Percentiles rank a stretch among this genome's conserved stretches.
These are phyloP conservation scores for Thymelicus sylvestris DNA, from an alignment of 2,888 invertebrate genomes.

Conservation along the genomic window DNA sequence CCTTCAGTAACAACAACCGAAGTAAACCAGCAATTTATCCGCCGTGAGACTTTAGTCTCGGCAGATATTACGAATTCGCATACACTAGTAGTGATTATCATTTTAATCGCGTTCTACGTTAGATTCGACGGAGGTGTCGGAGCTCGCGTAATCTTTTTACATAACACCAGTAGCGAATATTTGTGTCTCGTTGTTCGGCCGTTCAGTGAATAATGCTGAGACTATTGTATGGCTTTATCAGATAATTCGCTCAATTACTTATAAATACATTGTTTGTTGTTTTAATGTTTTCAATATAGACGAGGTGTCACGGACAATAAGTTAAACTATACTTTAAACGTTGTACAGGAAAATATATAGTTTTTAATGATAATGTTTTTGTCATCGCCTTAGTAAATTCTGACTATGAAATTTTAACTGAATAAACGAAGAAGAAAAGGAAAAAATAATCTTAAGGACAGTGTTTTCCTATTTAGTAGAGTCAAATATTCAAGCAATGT, in stretches of 20 bases:
- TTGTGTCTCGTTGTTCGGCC: slow-evolving; percentile 26
- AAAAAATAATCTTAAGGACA: too few species aligned
- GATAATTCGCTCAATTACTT: slow-evolving; percentile 13
- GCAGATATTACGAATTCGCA: slow-evolving; percentile 32
- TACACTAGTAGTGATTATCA: slow-evolving; percentile 43
- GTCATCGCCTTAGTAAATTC: too few species aligned
- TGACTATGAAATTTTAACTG: too few species aligned
- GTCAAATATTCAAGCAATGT: too few species aligned
- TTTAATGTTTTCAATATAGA: slow-evolving; percentile 1
- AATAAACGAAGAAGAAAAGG: too few species aligned
- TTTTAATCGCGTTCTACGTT: slow-evolving; percentile 43
- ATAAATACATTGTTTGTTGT: slow-evolving; percentile 11
- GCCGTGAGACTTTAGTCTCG: neutral
- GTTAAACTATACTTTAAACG: too few species aligned
- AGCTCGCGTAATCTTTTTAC: slow-evolving; percentile 36
- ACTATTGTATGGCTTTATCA: slow-evolving; percentile 21
- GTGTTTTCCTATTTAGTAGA: too few species aligned
- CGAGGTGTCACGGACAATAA: neutral
- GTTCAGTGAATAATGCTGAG: slow-evolving; percentile 5
- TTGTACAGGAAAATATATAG: too few species aligned
- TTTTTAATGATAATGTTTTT: too few species aligned
- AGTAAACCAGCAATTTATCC: slow-evolving; percentile 26
- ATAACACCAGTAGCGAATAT: slow-evolving; percentile 35
- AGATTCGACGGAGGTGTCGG: slow-evolving; percentile 44
- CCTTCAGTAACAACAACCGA: neutral